phyloP scores from a whole-genome alignment of 35 echinoderm and acorn worm genomes.

The Apostichopus parvimensis region DNA sequence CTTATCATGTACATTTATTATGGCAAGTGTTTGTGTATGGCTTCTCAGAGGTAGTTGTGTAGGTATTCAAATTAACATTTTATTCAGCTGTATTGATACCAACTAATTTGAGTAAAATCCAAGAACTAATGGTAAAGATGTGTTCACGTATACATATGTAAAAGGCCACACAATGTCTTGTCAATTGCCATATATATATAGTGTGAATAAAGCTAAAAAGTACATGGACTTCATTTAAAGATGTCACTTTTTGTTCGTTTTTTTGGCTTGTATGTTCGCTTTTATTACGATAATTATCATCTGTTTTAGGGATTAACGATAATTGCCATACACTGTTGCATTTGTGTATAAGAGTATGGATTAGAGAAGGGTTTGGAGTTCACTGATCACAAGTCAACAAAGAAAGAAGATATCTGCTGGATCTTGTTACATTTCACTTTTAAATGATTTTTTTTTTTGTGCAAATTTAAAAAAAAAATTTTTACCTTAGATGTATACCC shows the following conservation, averaged over 20 bases:
- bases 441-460: too few relatives aligned
- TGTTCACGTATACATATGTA: constrained; percentile 47
- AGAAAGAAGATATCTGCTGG: too few relatives aligned
- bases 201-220: constrained; percentile 46
- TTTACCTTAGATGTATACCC: too few relatives aligned
- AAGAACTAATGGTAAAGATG: constrained; percentile 1
- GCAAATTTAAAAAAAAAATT: too few relatives aligned
- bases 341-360: too few relatives aligned
- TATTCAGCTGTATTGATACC: constrained; percentile 45
- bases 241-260: not conserved
- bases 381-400: too few relatives aligned
- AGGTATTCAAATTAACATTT: constrained; percentile 50
- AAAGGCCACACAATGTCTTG: constrained; percentile 53
- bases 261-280: not conserved
- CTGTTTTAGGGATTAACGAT: too few relatives aligned
- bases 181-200: constrained; percentile 55
- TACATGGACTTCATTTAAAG: constrained; percentile 22
- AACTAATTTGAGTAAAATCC: not conserved
- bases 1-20: constrained; percentile 32
- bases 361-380: too few relatives aligned
- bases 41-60: constrained; percentile 38
- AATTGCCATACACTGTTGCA: too few relatives aligned
- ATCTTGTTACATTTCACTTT: too few relatives aligned
- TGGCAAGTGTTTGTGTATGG: constrained; percentile 21
- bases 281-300: not conserved